Evolutionary conservation across 1,140 invertebrate species (phyloP), one percentile per base, ranked within the genome.

Genomic region (Drosophila pachea): DNA sequence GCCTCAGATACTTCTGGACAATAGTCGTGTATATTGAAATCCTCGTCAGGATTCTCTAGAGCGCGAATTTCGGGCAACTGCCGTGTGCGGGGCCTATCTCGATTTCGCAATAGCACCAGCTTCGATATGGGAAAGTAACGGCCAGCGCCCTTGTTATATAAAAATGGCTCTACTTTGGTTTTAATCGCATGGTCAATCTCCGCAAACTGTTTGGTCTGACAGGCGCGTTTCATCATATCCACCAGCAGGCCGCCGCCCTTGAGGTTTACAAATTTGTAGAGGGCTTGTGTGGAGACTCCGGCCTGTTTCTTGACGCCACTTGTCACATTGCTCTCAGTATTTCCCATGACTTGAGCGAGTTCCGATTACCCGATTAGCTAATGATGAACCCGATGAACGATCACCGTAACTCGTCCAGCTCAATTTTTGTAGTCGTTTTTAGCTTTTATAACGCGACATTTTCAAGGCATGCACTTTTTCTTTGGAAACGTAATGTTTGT

Each of bases 81-180:
- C 91, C 95, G 96, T 74, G 95, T 93, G 43, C 94, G 92, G 0
- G 94, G 91, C 31, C 96, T 90, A 75, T 97, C 96, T 78, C 95
- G 95, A 88, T 98, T 98, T 71, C 97, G 91, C 14, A 96, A 89
- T 8, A 97, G 90, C 7, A 99, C 96, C 2, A 99, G 88, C 86
- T 97, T 94, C 0, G 94, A 93, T 73, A 98, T 94, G 0, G 96
- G 96, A 78, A 99, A 94, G 89, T 95, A 94, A 56, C 94, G 94
- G 0, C 97, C 97, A 81, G 94, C 92, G 2, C 98, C 98, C 88
- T 95, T 95, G 84, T 99, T 98, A 89, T 99, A 99, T 7, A 99
- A 89, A 91, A 97, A 98, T 0, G 95, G 96, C 76, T 95, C 94
- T 1, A 99, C 90, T 90, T 97, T 96, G 5, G 95, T 96, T 89